Percentiles rank a stretch among this genome's conserved stretches.
These are phyloP conservation scores for Pandemis corylana DNA, from an alignment of 2,888 invertebrate genomes.

Conservation along the genomic window DNA sequence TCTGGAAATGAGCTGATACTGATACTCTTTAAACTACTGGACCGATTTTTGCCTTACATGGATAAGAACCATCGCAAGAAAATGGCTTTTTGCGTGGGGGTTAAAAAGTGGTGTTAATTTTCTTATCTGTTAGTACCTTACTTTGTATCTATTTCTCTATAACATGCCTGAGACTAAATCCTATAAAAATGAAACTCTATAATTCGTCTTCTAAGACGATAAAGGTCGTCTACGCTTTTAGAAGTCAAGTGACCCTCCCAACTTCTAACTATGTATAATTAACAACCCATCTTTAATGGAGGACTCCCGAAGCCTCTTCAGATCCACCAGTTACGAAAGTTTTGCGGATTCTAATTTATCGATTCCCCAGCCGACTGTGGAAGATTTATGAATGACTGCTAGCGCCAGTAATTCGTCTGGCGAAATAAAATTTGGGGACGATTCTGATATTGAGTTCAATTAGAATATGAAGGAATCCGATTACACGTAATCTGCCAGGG, in stretches of 20 bases:
- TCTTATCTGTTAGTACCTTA: no score
- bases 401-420: background rate
- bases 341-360: constrained; percentile 18
- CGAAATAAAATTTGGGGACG: background rate
- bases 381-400: constrained; percentile 23
- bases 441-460: constrained; percentile 25
- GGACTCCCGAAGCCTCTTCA: background rate
- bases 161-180: background rate
- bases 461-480: constrained; percentile 11
- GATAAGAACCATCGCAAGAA: no score
- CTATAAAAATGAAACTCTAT: background rate
- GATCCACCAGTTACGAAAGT: background rate
- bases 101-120: no score
- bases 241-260: constrained; percentile 10
- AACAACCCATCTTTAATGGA: background rate
- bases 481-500: constrained; percentile 13
- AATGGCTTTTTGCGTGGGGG: no score
- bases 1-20: no score
- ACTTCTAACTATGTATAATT: constrained; percentile 23
- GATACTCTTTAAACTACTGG: no score
- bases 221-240: background rate
- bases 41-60: no score
- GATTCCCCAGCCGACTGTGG: constrained; percentile 8
- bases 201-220: background rate
- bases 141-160: no score